Evolutionary conservation across 2,113 vertebrate genomes (phyloP).

Genomic region (Hydrochoerus hydrochaeris): DNA sequence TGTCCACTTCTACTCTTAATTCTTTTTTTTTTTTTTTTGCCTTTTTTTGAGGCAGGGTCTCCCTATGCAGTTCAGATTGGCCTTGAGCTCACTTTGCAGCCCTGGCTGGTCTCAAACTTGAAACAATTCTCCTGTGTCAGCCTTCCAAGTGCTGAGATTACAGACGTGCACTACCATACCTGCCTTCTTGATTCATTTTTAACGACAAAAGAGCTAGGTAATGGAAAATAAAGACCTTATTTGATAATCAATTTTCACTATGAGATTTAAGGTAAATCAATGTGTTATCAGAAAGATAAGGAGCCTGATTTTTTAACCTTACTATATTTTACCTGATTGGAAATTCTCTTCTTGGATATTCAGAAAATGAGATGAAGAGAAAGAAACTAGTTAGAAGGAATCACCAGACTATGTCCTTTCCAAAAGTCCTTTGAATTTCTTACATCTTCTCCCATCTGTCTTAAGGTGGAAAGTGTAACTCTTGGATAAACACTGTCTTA

Average conservation of each 20-base stretch:
- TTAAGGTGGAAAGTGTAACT: not conserved
- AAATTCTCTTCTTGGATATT: not conserved
- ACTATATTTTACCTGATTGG: not conserved
- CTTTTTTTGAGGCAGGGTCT: no score
- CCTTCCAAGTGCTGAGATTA: no score
- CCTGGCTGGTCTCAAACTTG: no score
- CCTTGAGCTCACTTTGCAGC: no score
- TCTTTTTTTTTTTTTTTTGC: not conserved
- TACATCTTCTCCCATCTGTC: not conserved
- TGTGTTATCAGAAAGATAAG: not conserved
- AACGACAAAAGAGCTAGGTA: not conserved
- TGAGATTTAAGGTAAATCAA: slow-evolving; percentile 9
- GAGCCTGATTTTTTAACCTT: not conserved
- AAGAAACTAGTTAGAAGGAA: slow-evolving; percentile 1
- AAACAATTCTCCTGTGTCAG: no score
- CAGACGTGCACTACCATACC: no score
- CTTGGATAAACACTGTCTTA: not conserved
- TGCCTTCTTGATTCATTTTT: not conserved
- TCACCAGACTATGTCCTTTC: not conserved
- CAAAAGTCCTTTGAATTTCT: not conserved
- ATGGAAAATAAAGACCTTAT: slow-evolving; percentile 2
- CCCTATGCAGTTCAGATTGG: no score
- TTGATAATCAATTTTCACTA: slow-evolving; percentile 17
- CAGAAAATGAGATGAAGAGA: not conserved
- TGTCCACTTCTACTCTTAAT: not conserved